Evolutionary conservation across 2,888 invertebrate species (phyloP), one percentile per base, ranked within the genome.

Genomic region (Bruchidius siliquastri): DNA sequence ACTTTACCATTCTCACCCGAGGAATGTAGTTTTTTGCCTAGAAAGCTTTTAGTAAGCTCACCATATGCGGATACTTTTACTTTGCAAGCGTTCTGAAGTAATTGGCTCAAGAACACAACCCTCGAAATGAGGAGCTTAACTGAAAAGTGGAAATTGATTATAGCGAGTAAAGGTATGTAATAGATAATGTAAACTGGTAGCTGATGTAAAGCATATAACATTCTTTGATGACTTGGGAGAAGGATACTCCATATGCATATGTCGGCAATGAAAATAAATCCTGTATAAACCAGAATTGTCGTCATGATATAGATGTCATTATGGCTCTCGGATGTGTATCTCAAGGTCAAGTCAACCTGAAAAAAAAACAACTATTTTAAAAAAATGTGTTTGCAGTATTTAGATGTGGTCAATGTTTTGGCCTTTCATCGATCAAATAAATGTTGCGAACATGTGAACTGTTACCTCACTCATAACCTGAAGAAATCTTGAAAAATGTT

Each of bases 331-430:
- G 20, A 8, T 18, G 20, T 22, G 66, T 49, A 68, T 26, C 66
- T 72, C 32, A 72, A 67, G 20, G 66, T 66, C n/a, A 20, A 32
- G 66, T 74, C 74, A 21, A 71, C 67, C 74, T 74, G n/a, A 69
- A 73, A 72, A 26, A 69, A 32, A 13, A n/a, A n/a, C n/a, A n/a
- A n/a, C n/a, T n/a, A n/a, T n/a, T n/a, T n/a, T n/a, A n/a, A n/a
- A n/a, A n/a, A n/a, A n/a, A n/a, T n/a, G n/a, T n/a, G n/a, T n/a
- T n/a, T n/a, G n/a, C n/a, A n/a, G n/a, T n/a, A n/a, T n/a, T n/a
- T n/a, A n/a, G n/a, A n/a, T n/a, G n/a, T n/a, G n/a, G n/a, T n/a
- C n/a, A n/a, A n/a, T n/a, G n/a, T n/a, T n/a, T n/a, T n/a, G n/a
- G n/a, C n/a, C n/a, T n/a, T n/a, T n/a, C n/a, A n/a, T n/a, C n/a